Percentiles rank a stretch among this genome's conserved stretches.
Evolutionary conservation across 2,888 invertebrate species (phyloP).

Genomic region (Hofmannophila pseudospretella): DNA sequence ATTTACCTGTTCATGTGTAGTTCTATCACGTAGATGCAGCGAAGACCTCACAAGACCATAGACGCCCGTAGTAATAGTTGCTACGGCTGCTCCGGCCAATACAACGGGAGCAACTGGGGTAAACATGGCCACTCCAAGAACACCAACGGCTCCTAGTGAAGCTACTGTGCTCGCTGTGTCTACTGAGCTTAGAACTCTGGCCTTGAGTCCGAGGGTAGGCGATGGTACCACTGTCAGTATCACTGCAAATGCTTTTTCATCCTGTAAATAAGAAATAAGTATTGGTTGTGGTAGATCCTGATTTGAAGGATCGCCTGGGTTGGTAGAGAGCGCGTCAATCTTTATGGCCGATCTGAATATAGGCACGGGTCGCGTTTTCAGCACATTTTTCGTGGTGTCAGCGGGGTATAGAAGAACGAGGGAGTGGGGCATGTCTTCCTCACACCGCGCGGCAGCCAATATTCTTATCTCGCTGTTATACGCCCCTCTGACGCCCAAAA

Average conservation of each 20-base stretch:
- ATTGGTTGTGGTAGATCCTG: background rate
- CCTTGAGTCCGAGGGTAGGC: constrained; percentile 53
- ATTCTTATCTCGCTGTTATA: too few species aligned
- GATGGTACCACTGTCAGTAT: constrained; percentile 60
- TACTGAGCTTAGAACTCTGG: constrained; percentile 54
- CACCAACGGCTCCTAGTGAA: constrained; percentile 65
- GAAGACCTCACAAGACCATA: constrained; percentile 74
- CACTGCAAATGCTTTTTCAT: constrained; percentile 51
- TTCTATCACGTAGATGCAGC: constrained; percentile 64
- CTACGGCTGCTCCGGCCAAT: constrained; percentile 63
- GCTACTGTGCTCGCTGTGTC: constrained; percentile 62
- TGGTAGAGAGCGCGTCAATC: too few species aligned
- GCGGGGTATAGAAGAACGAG: too few species aligned
- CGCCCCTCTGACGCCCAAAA: too few species aligned
- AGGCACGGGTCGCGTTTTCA: too few species aligned
- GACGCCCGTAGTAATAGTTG: constrained; percentile 63
- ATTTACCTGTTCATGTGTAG: constrained; percentile 73
- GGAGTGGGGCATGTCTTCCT: too few species aligned
- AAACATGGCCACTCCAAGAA: constrained; percentile 69
- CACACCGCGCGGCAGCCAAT: too few species aligned
- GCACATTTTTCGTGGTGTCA: too few species aligned
- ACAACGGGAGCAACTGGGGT: constrained; percentile 71
- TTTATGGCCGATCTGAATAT: too few species aligned
- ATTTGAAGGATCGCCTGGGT: background rate
- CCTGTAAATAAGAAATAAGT: constrained; percentile 32